A percentile compares a stretch with the other conserved stretches of the same genome.
phyloP scores from a whole-genome alignment of 2,113 vertebrate genomes.

The Galbula dea region DNA sequence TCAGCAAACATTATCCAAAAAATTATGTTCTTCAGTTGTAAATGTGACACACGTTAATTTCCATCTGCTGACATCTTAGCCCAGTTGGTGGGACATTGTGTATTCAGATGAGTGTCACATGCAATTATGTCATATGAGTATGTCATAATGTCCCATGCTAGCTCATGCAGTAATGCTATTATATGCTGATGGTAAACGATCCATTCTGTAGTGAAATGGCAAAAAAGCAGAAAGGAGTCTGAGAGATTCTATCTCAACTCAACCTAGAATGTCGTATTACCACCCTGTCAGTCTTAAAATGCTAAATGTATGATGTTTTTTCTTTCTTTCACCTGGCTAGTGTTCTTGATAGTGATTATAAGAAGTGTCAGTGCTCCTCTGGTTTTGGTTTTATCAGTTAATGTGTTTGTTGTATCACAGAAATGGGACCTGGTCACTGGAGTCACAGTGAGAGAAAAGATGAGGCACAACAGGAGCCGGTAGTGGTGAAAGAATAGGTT shows the following conservation, averaged over 20 bases:
- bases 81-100: background rate
- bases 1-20: background rate
- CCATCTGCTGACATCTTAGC: background rate
- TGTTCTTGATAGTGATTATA: background rate
- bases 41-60: background rate
- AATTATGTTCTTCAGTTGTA: background rate
- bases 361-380: background rate
- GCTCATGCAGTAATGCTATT: background rate
- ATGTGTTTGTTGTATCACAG: background rate
- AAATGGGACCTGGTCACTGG: background rate
- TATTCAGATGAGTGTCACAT: background rate
- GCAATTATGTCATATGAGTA: background rate
- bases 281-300: background rate
- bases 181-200: background rate
- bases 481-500: background rate
- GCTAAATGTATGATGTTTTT: background rate
- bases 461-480: background rate
- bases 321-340: background rate
- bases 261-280: background rate
- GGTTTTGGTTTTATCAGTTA: background rate
- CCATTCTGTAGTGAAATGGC: background rate
- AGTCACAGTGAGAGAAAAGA: background rate
- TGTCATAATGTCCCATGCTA: background rate
- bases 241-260: background rate
- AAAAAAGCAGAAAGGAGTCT: background rate